A percentile compares a stretch with the other conserved stretches of the same genome.
Conservation (phyloP, 2,113 vertebrate genomes). For the Pluvialis apricaria region DNA sequence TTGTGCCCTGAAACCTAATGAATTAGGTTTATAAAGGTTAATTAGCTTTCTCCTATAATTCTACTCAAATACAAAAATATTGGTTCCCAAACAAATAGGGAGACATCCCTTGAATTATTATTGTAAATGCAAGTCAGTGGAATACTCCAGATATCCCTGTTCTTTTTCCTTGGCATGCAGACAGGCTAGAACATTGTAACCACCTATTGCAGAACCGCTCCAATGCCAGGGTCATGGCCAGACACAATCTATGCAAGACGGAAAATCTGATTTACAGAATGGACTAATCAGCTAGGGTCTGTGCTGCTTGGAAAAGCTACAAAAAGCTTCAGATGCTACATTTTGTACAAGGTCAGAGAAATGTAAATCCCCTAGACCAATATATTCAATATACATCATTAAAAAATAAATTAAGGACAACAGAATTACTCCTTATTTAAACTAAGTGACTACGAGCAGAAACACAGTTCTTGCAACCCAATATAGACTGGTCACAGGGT, state of each 20-base stretch:
- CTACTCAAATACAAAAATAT: neutral
- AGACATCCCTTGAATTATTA: neutral
- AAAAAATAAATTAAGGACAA: neutral
- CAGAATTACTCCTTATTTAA: neutral
- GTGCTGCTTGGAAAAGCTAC: neutral
- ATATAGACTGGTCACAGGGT: accelerated
- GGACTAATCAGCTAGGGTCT: neutral
- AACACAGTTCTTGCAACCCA: neutral
- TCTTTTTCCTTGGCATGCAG: neutral
- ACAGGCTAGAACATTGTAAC: neutral
- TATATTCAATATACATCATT: neutral
- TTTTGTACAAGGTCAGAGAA: neutral
- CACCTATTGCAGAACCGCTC: neutral
- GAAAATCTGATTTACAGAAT: neutral
- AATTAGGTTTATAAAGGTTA: slow-evolving; percentile 4
- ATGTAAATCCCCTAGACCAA: neutral
- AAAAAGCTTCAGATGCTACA: neutral
- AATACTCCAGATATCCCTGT: neutral
- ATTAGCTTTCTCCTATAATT: neutral
- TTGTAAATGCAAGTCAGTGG: neutral
- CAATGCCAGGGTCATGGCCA: neutral
- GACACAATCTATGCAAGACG: neutral
- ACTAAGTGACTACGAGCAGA: neutral
- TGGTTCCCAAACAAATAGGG: neutral
- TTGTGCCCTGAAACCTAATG: neutral